Evolutionary conservation across 1,140 invertebrate genomes (phyloP).

Genomic region (Dryas iulia): DNA sequence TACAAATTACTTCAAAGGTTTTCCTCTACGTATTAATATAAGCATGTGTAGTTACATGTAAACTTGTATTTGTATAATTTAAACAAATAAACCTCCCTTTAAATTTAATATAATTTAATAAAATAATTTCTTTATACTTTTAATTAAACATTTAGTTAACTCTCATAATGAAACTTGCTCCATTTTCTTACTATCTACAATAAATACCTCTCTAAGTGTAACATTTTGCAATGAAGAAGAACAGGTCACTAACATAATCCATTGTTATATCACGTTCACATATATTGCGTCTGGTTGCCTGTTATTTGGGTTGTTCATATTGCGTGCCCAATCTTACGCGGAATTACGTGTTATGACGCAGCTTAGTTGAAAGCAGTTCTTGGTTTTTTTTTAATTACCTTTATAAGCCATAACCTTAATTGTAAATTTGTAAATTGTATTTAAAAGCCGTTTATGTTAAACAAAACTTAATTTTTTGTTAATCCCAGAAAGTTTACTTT

Average conservation of each 20-base stretch:
- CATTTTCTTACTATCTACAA: neutral
- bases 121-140: too few species aligned
- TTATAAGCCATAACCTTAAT: neutral
- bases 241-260: constrained; percentile 31
- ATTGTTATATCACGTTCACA: constrained; percentile 32
- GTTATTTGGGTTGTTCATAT: constrained; percentile 16
- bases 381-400: neutral
- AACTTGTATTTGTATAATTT: too few species aligned
- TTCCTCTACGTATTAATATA: too few species aligned
- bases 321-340: constrained; percentile 28
- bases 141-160: neutral
- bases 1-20: too few species aligned
- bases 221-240: constrained; percentile 27
- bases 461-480: too few species aligned
- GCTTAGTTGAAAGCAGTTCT: constrained; percentile 4
- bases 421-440: too few species aligned
- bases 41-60: too few species aligned
- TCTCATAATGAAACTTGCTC: neutral
- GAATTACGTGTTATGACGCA: constrained; percentile 7
- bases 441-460: too few species aligned
- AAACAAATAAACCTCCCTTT: too few species aligned
- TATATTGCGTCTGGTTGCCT: constrained; percentile 10
- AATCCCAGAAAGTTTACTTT: too few species aligned
- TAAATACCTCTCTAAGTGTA: neutral
- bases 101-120: too few species aligned